These are phyloP conservation scores for Seriola dumerili DNA, from an alignment of 2,113 vertebrate species.

Conservation along the genomic window DNA sequence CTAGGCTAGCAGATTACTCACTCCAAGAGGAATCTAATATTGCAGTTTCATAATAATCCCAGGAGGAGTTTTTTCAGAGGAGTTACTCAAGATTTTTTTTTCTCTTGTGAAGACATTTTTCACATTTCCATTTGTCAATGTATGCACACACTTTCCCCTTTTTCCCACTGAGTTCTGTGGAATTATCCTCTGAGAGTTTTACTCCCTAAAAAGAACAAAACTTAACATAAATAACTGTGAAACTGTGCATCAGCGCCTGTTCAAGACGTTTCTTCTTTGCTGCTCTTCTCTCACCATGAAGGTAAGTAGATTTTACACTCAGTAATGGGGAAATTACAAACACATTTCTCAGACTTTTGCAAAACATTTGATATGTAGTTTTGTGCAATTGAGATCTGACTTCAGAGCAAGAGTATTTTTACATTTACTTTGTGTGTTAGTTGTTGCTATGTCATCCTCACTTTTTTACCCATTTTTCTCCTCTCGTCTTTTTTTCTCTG, in stretches of 20 bases:
- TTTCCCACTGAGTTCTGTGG: constrained; percentile 2
- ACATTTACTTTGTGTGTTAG: not conserved
- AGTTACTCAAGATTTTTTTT: constrained; percentile 18
- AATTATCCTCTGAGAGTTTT: not conserved
- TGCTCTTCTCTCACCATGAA: constrained; percentile 68
- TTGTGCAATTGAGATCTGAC: not conserved
- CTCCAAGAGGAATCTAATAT: not conserved
- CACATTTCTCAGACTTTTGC: not conserved
- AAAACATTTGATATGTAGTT: not conserved
- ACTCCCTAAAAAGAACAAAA: not conserved
- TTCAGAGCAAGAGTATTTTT: not conserved
- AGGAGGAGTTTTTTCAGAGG: constrained; percentile 19
- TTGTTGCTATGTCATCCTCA: not conserved
- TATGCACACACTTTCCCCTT: not conserved
- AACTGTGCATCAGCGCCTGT: not conserved
- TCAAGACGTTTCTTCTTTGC: constrained; percentile 7
- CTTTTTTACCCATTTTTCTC: not conserved
- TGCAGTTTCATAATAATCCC: constrained; percentile 30
- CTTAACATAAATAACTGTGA: not conserved
- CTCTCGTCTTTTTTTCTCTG: not conserved
- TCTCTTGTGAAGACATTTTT: not conserved
- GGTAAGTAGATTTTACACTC: constrained; percentile 53
- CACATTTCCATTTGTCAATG: not conserved
- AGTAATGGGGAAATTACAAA: not conserved
- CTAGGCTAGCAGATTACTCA: not conserved